Evolutionary conservation across 1,140 invertebrate genomes (phyloP).

Genomic region (Ectropis grisescens): DNA sequence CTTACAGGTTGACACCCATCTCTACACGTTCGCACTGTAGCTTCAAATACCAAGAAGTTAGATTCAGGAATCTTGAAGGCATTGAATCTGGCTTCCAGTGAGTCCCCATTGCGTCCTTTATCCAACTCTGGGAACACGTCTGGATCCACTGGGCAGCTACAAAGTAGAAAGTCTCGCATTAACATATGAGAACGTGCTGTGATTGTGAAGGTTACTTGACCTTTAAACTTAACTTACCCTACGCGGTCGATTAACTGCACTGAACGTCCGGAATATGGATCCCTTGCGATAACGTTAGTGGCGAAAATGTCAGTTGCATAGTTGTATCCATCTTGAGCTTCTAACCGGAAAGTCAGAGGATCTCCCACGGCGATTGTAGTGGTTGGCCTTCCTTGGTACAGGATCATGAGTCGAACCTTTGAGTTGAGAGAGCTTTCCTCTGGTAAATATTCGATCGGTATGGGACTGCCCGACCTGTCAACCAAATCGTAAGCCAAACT

Average conservation of each 20-base stretch:
- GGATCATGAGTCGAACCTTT: slow-evolving; percentile 85
- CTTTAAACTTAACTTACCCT: too few species aligned
- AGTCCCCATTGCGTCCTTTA: slow-evolving; percentile 86
- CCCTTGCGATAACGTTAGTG: slow-evolving; percentile 92
- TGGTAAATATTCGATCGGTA: slow-evolving; percentile 91
- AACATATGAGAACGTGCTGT: too few species aligned
- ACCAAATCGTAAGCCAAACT: slow-evolving; percentile 54
- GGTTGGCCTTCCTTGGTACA: slow-evolving; percentile 91
- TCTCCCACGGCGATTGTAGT: slow-evolving; percentile 96
- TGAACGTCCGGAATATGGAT: slow-evolving; percentile 91
- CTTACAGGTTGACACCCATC: slow-evolving; percentile 88
- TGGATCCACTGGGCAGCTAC: slow-evolving; percentile 88
- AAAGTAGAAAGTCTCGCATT: too few species aligned
- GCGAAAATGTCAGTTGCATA: slow-evolving; percentile 92
- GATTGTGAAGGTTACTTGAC: too few species aligned
- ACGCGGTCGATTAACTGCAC: slow-evolving; percentile 91
- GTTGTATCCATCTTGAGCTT: slow-evolving; percentile 91
- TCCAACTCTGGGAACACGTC: slow-evolving; percentile 93
- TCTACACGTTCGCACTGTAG: slow-evolving; percentile 88
- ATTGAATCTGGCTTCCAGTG: slow-evolving; percentile 91
- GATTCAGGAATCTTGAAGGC: slow-evolving; percentile 96
- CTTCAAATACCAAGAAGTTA: slow-evolving; percentile 94
- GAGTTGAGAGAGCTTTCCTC: slow-evolving; percentile 92
- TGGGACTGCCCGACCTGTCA: slow-evolving; percentile 87
- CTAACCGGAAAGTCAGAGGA: slow-evolving; percentile 89